Conservation (phyloP, 2,888 invertebrate genomes). For the Cataglyphis albicans region DNA sequence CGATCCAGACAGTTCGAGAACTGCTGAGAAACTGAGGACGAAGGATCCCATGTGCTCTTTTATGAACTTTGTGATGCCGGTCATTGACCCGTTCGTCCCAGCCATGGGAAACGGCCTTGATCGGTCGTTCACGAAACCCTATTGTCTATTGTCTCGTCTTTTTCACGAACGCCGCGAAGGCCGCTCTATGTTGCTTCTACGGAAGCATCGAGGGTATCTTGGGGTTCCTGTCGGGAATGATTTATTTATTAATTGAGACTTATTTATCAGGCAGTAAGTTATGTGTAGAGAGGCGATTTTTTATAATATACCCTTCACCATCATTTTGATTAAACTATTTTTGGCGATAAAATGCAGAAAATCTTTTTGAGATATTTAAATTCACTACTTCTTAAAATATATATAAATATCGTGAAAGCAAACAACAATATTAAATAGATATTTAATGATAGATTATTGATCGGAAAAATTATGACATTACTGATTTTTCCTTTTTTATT, state of each 20-base stretch:
- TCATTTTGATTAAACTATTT: slow-evolving; percentile 3
- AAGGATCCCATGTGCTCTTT: slow-evolving; percentile 49
- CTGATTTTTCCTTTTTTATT: slow-evolving; percentile 60
- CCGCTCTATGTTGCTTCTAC: slow-evolving; percentile 3
- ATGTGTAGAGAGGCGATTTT: background rate
- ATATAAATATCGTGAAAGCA: background rate
- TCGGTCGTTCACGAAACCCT: slow-evolving; percentile 37
- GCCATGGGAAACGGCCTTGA: slow-evolving; percentile 64
- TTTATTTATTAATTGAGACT: slow-evolving; percentile 29
- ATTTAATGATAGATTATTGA: background rate
- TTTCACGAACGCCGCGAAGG: slow-evolving; percentile 44
- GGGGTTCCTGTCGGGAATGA: slow-evolving; percentile 29
- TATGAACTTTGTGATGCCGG: slow-evolving; percentile 51
- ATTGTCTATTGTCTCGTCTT: slow-evolving; percentile 38
- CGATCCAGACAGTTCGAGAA: slow-evolving; percentile 20
- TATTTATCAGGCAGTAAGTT: slow-evolving; percentile 20
- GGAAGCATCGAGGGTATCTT: slow-evolving; percentile 16
- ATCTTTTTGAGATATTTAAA: slow-evolving; percentile 6
- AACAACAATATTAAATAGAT: background rate
- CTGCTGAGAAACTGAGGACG: slow-evolving; percentile 31
- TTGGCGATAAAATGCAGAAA: background rate
- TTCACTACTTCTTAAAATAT: background rate
- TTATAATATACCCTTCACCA: background rate
- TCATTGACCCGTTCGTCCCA: slow-evolving; percentile 33
- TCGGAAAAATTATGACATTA: slow-evolving; percentile 36